Base-by-base conservation (phyloP, 2,888 invertebrate genomes). In the Coleophora deauratella region DNA sequence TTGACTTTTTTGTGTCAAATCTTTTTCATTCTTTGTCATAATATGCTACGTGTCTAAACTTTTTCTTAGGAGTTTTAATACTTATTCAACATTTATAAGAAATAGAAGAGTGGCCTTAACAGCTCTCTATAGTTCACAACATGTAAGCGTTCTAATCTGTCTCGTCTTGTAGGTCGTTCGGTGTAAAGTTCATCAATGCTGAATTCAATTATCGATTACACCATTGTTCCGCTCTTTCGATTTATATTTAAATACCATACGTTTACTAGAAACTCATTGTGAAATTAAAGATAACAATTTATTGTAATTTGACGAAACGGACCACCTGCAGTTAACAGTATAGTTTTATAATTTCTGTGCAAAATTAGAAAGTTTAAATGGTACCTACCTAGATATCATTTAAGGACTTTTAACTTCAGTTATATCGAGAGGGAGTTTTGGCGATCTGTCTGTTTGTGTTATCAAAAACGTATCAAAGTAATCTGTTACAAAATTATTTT, bases 201-300 rank as follows among this genome's bases (percentile, higher is more conserved):
- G 82, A 84, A 85, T 85, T 85, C 84, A 85, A 85, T 85, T 85
- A 84, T 75, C 84, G 82, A 82, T 84, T 84, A 82, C 84, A 79
- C 80, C 79, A 85, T 85, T 85, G 67, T 78, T 82, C 72, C 67
- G 75, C 70, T 79, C 82, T 78, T 78, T 82, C 81, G 80, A 80
- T 81, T 82, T 80, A 84, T 82, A 85, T 84, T 84, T 84, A 85
- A 85, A 85, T 85, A 85, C 75, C 84, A 84, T 59, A 59, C 78
- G 67, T 81, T 84, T 82, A 81, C 78, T 60, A 80, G 76, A 80
- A 82, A 77, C 72, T 72, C 65, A 74, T 85, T 85, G 76, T 81
- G 84, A 82, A 84, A 81, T 74, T 21, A 4, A 69, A 67, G 64
- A 74, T 71, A 73, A 75, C 62, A 70, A 70, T 64, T 60, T 68